Conservation (phyloP, 2,797 vertebrate genomes). For the Silurus lanzhouensis region DNA sequence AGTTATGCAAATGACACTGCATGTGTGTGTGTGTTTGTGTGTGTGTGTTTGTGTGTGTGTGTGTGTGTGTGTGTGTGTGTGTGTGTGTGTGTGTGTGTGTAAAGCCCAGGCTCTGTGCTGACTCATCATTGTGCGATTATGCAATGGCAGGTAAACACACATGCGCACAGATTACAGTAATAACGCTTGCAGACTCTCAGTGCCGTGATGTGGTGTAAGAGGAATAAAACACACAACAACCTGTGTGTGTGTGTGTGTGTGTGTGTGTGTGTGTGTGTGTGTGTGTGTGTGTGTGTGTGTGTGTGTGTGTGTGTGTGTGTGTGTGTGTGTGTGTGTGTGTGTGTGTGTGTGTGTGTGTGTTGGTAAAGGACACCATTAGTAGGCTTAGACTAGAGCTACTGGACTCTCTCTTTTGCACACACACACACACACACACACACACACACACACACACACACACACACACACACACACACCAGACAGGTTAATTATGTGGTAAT, state of each 20-base stretch:
- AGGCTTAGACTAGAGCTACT: conserved; percentile 56
- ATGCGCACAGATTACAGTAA: background rate
- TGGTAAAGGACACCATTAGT: conserved; percentile 44
- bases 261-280: too few relatives aligned
- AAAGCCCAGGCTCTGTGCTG: background rate
- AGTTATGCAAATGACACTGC: background rate
- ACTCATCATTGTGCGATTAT: background rate
- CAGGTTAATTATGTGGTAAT: too few relatives aligned
- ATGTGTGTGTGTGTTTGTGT: too few relatives aligned
- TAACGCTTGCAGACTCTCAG: background rate
- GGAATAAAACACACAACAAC: conserved; percentile 4
- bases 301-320: too few relatives aligned
- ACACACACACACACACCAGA: too few relatives aligned
- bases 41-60: background rate
- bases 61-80: background rate
- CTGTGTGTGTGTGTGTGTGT: background rate
- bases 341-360: too few relatives aligned
- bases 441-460: too few relatives aligned
- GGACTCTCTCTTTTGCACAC: background rate
- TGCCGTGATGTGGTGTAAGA: background rate
- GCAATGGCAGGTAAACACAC: conserved; percentile 7
- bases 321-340: too few relatives aligned
- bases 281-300: background rate
- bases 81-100: background rate
- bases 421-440: too few relatives aligned